Base-by-base conservation (phyloP, 2,888 invertebrate genomes). In the Hypena proboscidalis region DNA sequence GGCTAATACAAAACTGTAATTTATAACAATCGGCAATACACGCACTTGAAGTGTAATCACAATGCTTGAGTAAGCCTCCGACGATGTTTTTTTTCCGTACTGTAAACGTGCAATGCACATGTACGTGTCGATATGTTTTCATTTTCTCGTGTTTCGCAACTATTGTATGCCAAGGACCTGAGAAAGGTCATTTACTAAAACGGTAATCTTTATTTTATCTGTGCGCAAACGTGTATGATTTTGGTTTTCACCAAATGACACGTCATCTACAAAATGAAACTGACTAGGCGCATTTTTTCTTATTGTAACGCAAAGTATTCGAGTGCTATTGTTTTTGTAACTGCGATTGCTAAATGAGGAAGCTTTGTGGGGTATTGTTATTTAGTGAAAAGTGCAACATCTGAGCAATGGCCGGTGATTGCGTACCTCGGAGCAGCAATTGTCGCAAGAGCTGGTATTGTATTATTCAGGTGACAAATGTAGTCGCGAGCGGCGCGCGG, bases 121-220 rank as follows among this genome's bases (percentile, higher is more conserved):
- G 46, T 63, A 63, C 62, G 69, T 68, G 69, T 69, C 70, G 64
- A 79, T 74, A 73, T 73, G 74, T 77, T 77, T 79, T 76, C 55
- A 77, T 79, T 80, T 80, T 81, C 67, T 74, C 71, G 69, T 74
- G 52, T 86, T 83, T 85, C 74, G 79, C 77, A 85, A 86, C 65
- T 48, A 69, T 80, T 80, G 75, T 83, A 74, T 82, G 82, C 77
- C 88, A 85, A 86, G 89, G 86, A 83, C 80, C 75, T 72, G 72
- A 65, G 77, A 85, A 86, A 90, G 89, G 90, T 83, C 83, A 73
- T 66, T 72, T 71, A 74, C 87, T 84, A 85, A 87, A 86, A 83
- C 80, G 80, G 85, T 77, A 84, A 90, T 90, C 90, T 90, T 89
- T 85, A 89, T 87, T 78, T 81, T 85, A 87, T 86, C 85, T 82